phyloP scores from a whole-genome alignment of 2,797 vertebrate species.

The Sebastes reedi region DNA sequence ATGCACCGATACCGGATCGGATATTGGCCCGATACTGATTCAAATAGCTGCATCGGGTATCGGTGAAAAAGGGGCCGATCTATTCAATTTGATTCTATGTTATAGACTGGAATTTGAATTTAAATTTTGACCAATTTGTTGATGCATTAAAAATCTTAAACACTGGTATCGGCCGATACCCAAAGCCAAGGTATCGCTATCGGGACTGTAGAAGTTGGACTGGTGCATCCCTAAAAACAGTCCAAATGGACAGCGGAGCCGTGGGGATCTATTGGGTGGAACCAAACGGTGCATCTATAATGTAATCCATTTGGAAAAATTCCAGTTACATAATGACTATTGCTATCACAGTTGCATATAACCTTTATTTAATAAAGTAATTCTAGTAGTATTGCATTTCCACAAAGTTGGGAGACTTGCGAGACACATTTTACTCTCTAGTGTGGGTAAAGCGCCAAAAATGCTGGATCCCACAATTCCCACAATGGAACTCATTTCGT shows the following conservation, averaged over 20 bases:
- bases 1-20: no score
- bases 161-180: fast-evolving
- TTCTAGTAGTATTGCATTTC: neutral
- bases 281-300: neutral
- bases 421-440: neutral
- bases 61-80: no score
- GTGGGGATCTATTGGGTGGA: neutral
- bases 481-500: neutral
- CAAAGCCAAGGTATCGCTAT: no score
- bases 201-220: no score
- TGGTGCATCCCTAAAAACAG: neutral
- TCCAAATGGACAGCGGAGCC: neutral
- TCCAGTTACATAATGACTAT: neutral
- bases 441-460: neutral
- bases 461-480: neutral
- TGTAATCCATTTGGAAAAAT: neutral
- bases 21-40: fast-evolving
- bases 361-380: neutral
- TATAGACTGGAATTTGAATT: no score
- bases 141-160: no score
- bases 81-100: no score
- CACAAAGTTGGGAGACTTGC: neutral
- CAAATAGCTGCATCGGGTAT: no score
- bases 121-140: no score
- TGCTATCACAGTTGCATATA: neutral